Percentiles rank a stretch among this genome's conserved stretches.
These are phyloP conservation scores for Tapirus terrestris DNA, from an alignment of 2,113 vertebrate species.

Conservation along the genomic window DNA sequence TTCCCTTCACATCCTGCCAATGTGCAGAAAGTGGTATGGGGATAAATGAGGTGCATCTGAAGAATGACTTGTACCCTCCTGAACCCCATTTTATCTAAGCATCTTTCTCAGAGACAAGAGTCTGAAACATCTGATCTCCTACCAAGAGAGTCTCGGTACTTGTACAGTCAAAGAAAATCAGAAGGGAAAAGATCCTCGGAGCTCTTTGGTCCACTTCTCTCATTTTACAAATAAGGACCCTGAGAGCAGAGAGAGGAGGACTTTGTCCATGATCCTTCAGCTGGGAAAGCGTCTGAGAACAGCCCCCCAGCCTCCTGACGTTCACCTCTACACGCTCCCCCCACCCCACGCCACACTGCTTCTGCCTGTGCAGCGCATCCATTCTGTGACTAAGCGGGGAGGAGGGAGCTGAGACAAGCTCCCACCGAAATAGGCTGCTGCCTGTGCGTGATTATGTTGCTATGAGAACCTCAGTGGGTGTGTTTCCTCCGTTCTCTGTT, in stretches of 20 bases:
- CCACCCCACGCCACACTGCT: conserved; percentile 42
- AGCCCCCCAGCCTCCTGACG: neutral
- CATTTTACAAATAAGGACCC: neutral
- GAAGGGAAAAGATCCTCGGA: neutral
- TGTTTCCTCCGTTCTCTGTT: conserved; percentile 80
- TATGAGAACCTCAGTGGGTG: conserved; percentile 83
- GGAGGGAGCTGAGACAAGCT: conserved; percentile 69
- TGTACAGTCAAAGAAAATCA: neutral
- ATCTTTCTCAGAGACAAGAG: conserved; percentile 37
- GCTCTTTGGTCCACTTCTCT: neutral
- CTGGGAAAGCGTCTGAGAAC: neutral
- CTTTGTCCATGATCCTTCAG: neutral
- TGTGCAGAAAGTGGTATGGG: neutral
- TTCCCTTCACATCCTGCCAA: neutral
- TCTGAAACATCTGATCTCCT: neutral
- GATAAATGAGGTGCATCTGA: neutral
- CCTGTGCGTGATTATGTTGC: conserved; percentile 79
- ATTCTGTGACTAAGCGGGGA: conserved; percentile 75
- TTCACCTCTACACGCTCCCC: neutral
- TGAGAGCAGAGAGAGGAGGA: neutral
- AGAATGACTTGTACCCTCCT: neutral
- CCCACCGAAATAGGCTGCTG: conserved; percentile 81
- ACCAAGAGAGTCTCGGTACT: neutral
- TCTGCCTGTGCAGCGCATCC: conserved; percentile 54
- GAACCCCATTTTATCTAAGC: neutral